These are phyloP conservation scores for Rhagophthalmus giganteus DNA, from an alignment of 2,888 invertebrate genomes.

Conservation along the genomic window DNA sequence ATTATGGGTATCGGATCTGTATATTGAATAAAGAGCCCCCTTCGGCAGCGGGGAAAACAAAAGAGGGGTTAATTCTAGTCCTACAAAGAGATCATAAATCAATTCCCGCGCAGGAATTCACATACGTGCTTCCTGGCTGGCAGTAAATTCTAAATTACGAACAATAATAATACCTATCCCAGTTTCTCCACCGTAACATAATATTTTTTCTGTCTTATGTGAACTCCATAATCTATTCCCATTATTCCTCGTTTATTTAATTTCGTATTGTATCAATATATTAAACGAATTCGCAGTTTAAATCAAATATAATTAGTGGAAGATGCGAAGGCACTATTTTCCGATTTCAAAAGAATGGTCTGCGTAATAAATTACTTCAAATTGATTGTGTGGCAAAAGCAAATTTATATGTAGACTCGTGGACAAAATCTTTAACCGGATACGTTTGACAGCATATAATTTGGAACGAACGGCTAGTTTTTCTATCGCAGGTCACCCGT, in stretches of 20 bases:
- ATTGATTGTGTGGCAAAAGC: constrained; percentile 16
- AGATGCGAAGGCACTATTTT: neutral
- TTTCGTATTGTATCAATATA: no score
- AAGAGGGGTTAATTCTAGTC: constrained; percentile 37
- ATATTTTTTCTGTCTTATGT: no score
- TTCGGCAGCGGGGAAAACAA: constrained; percentile 14
- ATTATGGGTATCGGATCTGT: constrained; percentile 36
- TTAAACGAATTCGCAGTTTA: no score
- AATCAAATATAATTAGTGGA: constrained; percentile 10
- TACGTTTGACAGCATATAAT: constrained; percentile 26
- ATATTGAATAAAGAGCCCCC: constrained; percentile 37
- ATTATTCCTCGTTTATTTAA: no score
- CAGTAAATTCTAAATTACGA: constrained; percentile 33
- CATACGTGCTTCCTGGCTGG: constrained; percentile 33
- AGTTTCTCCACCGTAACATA: no score
- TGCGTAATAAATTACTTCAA: constrained; percentile 18
- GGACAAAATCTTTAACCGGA: constrained; percentile 25
- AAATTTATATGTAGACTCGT: constrained; percentile 21
- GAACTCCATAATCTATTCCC: no score
- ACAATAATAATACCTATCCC: constrained; percentile 27
- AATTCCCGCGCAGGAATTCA: constrained; percentile 32
- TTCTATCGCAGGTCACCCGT: constrained; percentile 14
- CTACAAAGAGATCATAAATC: constrained; percentile 35
- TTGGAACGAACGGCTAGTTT: constrained; percentile 21
- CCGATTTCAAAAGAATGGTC: no score